phyloP scores from a whole-genome alignment of 2,797 vertebrate genomes.

The Scolopax rusticola region DNA sequence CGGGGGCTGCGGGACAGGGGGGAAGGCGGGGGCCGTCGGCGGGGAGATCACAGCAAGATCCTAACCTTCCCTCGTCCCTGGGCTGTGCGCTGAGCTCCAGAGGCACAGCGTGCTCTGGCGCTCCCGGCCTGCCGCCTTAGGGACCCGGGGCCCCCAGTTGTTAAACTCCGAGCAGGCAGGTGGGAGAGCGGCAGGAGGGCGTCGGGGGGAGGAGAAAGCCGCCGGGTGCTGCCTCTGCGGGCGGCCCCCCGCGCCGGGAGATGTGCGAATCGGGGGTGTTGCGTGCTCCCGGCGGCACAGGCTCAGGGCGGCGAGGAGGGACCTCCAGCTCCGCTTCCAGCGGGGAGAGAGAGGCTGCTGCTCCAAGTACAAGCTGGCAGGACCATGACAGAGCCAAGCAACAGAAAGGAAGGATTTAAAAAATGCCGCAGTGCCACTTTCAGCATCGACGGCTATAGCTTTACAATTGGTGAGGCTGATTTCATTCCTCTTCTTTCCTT shows the following conservation, averaged over 20 bases:
- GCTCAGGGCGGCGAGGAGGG: slow-evolving; percentile 11
- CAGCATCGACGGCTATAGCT: slow-evolving; percentile 97
- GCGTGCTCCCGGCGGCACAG: slow-evolving; percentile 45
- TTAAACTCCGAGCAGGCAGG: slow-evolving; percentile 23
- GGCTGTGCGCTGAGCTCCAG: no score
- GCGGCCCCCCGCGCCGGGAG: slow-evolving; percentile 6
- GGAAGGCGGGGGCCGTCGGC: neutral
- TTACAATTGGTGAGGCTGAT: slow-evolving; percentile 93
- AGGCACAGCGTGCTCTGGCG: no score
- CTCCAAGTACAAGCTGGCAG: neutral
- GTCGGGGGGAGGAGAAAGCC: slow-evolving; percentile 74
- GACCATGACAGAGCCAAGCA: slow-evolving; percentile 86
- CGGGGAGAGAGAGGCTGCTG: neutral
- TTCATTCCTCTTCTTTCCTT: neutral
- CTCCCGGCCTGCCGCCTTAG: no score
- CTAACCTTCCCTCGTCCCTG: neutral
- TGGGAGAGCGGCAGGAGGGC: slow-evolving; percentile 10
- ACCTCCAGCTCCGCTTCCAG: neutral
- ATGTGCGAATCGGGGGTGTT: slow-evolving; percentile 41
- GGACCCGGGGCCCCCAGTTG: neutral
- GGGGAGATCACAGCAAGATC: neutral
- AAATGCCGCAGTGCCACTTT: slow-evolving; percentile 95
- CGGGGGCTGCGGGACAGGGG: neutral
- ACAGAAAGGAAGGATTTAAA: slow-evolving; percentile 92
- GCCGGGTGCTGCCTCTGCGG: slow-evolving; percentile 11